phyloP scores from a whole-genome alignment of 2,113 vertebrate genomes.

The Labeo rohita region DNA sequence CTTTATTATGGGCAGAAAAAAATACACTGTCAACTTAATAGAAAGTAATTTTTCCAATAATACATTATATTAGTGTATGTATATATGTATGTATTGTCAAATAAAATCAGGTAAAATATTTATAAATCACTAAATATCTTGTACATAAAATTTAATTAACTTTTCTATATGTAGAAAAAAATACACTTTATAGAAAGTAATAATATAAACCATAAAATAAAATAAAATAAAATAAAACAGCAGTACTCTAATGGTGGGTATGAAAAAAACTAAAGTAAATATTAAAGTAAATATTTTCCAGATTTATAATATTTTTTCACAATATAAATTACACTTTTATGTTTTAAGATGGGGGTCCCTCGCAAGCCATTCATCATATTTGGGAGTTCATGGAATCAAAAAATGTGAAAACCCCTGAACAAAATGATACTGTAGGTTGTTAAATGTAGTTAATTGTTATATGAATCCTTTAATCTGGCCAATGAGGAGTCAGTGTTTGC shows the following conservation, averaged over 20 bases:
- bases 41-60: too few relatives aligned
- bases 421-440: not conserved
- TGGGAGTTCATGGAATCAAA: not conserved
- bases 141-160: too few relatives aligned
- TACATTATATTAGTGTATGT: too few relatives aligned
- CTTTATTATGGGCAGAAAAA: too few relatives aligned
- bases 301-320: not conserved
- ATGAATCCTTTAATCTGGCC: slow-evolving; percentile 4
- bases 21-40: too few relatives aligned
- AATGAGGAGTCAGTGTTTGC: not conserved
- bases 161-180: too few relatives aligned
- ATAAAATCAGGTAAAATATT: too few relatives aligned
- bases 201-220: not conserved
- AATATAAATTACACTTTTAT: not conserved
- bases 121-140: too few relatives aligned
- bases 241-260: not conserved
- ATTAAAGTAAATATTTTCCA: not conserved
- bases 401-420: not conserved
- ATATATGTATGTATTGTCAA: too few relatives aligned
- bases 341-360: not conserved
- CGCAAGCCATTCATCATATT: not conserved
- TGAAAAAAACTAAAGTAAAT: not conserved
- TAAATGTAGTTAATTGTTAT: not conserved
- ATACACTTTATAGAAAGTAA: not conserved
- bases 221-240: not conserved